Base-by-base conservation (phyloP, 92 coral and sea anemone genomes). In the Scolanthus callimorphus region DNA sequence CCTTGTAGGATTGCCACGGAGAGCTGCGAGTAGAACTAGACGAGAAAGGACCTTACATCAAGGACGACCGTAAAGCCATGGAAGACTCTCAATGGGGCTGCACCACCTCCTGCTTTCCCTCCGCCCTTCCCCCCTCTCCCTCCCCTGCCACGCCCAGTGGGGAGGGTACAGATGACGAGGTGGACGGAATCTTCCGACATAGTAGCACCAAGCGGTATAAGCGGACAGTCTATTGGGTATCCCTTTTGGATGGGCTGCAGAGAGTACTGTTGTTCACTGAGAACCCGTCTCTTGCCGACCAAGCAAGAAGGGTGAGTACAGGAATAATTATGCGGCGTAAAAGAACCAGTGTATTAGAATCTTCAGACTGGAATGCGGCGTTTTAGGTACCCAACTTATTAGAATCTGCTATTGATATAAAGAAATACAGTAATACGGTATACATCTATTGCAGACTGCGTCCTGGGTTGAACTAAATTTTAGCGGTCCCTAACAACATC, bases 151-250 rank as follows among this genome's bases (percentile, higher is more conserved):
- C 44, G 8, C 77, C 67, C 15, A 69, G 57, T 11, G 76, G 29
- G 19, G 74, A 51, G 54, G 79, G 49, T 24, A 62, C 45, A 39
- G 60, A 62, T 47, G 89, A 91, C 46, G 60, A 55, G 27, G 83
- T 78, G 11, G 99, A 77, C 27, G 83, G 84, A 15, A 17, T 65
- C 46, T 20, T 67, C 11, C 25, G 57, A 49, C 50, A 57, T 8
- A 10, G 28, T 2, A 51, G 54, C 13, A 57, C 41, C 65, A 80
- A 60, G 25, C 45, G 65, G 41, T 44, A 59, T 21, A 78, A 68
- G 67, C 84, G 59, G 74, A 88, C 88, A 6, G 69, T 94, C 58
- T 73, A 88, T 61, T 85, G 96, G 84, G 84, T 84, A 55, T 94
- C 99, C 17, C 53, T 80, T 8, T 60, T 88, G 59, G 90, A 94